Conservation (phyloP, 2,797 vertebrate species). For the Squalus acanthias region DNA sequence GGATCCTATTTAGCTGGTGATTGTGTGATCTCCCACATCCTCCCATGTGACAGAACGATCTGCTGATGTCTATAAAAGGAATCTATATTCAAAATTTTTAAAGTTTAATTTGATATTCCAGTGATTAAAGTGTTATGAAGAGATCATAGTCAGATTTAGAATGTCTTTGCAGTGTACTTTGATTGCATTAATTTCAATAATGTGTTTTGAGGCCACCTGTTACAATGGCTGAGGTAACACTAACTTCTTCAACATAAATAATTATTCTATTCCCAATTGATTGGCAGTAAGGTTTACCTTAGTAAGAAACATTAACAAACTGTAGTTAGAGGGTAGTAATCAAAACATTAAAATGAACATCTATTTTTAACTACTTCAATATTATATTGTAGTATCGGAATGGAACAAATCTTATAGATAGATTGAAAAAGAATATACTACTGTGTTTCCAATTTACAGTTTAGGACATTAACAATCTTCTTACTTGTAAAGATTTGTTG, state of each 20-base stretch:
- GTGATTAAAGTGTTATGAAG: neutral
- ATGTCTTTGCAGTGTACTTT: neutral
- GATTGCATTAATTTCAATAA: neutral
- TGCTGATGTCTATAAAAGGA: neutral
- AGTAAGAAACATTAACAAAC: neutral
- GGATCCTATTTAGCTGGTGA: neutral
- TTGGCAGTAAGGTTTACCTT: neutral
- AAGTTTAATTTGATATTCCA: neutral
- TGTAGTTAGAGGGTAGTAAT: neutral
- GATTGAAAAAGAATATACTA: neutral
- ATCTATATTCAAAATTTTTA: neutral
- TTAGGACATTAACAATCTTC: neutral
- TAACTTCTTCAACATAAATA: neutral
- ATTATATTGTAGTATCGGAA: neutral
- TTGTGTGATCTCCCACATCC: neutral
- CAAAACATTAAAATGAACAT: neutral
- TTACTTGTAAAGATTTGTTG: neutral
- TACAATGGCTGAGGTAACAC: neutral
- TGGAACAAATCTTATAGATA: neutral
- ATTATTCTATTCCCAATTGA: neutral
- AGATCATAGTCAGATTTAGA: neutral
- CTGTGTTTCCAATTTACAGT: neutral
- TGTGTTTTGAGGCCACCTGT: neutral
- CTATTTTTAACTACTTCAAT: neutral
- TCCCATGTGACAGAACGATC: neutral